A percentile compares a stretch with the other conserved stretches of the same genome.
Conservation (phyloP, 2,888 invertebrate genomes). For the Orthosia incerta region DNA sequence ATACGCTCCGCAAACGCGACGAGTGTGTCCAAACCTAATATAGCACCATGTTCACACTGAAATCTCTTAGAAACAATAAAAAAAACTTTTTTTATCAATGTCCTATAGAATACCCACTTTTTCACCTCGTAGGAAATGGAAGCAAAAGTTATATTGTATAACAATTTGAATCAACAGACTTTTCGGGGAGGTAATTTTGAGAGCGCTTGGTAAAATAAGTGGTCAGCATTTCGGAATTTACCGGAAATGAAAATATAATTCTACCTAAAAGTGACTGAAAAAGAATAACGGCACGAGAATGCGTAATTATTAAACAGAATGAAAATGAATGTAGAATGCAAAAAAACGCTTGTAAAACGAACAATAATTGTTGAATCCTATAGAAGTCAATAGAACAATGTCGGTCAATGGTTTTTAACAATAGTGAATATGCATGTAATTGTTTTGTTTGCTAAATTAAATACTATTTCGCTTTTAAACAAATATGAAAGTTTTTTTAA, state of each 20-base stretch:
- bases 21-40: constrained; percentile 14
- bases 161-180: background rate
- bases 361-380: constrained; percentile 17
- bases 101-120: constrained; percentile 1
- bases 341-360: constrained; percentile 15
- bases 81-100: background rate
- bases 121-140: background rate
- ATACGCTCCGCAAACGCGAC: constrained; percentile 34
- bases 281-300: background rate
- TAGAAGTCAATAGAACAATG: background rate
- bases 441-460: too few species aligned
- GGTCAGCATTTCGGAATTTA: background rate
- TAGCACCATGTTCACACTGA: constrained; percentile 1
- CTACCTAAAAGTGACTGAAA: background rate
- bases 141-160: background rate
- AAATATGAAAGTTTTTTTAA: too few species aligned
- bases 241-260: constrained; percentile 15
- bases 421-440: background rate
- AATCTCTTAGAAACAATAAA: background rate
- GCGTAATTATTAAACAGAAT: background rate
- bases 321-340: constrained; percentile 9
- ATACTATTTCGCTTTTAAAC: too few species aligned
- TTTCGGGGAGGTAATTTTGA: constrained; percentile 2
- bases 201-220: constrained; percentile 8
- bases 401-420: constrained; percentile 1